A percentile compares a stretch with the other conserved stretches of the same genome.
Evolutionary conservation across 2,888 invertebrate species (phyloP).

Genomic region (Diaprepes abbreviatus): DNA sequence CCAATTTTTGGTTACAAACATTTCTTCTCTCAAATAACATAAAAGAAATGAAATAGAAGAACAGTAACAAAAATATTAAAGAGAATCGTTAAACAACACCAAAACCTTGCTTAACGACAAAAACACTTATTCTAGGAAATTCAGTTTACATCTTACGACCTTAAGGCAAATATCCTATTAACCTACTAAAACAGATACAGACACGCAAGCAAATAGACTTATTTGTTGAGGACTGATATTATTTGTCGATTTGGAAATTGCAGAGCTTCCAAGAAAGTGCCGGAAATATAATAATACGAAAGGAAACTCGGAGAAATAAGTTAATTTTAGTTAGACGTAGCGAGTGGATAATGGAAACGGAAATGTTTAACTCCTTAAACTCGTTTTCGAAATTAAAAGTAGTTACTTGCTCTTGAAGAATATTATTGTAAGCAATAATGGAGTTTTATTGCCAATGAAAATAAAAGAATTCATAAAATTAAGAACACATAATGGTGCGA

Average conservation of each 20-base stretch:
- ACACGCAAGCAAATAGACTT: slow-evolving; percentile 7
- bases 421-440: no score
- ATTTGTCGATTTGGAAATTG: slow-evolving; percentile 19
- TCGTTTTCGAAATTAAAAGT: no score
- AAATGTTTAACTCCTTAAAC: neutral
- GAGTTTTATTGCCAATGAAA: no score
- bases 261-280: slow-evolving; percentile 1
- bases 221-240: slow-evolving; percentile 15
- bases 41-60: no score
- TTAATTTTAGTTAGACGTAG: slow-evolving; percentile 2
- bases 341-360: neutral
- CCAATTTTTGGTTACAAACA: no score
- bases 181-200: slow-evolving; percentile 10
- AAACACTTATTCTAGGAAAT: slow-evolving; percentile 17
- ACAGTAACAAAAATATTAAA: no score
- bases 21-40: no score
- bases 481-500: no score
- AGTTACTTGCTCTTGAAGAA: no score
- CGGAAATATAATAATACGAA: slow-evolving; percentile 3
- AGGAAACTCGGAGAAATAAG: slow-evolving; percentile 4
- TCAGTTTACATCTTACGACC: slow-evolving; percentile 27
- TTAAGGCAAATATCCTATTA: slow-evolving; percentile 27
- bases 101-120: no score
- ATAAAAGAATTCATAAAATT: no score
- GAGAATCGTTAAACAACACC: no score